phyloP scores from a whole-genome alignment of 2,888 invertebrate species.

The Andrena trimmerana region DNA sequence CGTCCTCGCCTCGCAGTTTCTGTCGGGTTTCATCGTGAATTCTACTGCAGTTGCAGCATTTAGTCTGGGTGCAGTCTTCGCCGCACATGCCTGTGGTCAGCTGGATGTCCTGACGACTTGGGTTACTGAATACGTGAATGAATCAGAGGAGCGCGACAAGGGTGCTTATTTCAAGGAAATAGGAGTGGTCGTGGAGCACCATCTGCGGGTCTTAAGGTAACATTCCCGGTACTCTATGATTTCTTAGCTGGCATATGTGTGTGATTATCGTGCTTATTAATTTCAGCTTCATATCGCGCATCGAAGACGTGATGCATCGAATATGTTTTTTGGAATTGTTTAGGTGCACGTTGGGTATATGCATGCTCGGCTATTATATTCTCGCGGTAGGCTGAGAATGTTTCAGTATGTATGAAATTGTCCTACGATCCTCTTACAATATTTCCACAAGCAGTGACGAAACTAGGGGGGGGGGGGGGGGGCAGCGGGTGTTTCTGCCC shows the following conservation, averaged over 20 bases:
- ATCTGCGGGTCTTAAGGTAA: slow-evolving; percentile 61
- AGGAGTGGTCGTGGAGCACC: slow-evolving; percentile 63
- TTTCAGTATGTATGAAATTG: neutral
- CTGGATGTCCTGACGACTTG: slow-evolving; percentile 58
- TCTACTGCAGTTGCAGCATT: slow-evolving; percentile 55
- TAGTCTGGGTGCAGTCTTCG: slow-evolving; percentile 64
- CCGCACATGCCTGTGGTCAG: slow-evolving; percentile 73
- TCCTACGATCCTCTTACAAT: neutral
- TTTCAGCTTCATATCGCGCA: slow-evolving; percentile 70
- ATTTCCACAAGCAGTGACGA: neutral
- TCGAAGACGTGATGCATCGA: slow-evolving; percentile 73
- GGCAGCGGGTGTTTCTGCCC: no score
- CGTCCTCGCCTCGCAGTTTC: slow-evolving; percentile 60
- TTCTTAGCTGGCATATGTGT: no score
- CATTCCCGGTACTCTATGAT: neutral
- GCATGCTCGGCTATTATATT: slow-evolving; percentile 57
- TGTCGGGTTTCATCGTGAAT: slow-evolving; percentile 56
- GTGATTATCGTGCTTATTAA: neutral
- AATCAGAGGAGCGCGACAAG: neutral
- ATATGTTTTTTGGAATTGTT: slow-evolving; percentile 79
- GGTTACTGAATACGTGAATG: slow-evolving; percentile 57
- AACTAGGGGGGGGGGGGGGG: no score
- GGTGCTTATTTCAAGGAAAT: neutral
- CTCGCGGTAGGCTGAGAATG: slow-evolving; percentile 54
- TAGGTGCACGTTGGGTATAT: slow-evolving; percentile 74